These are phyloP conservation scores for Mus pahari DNA, from an alignment of 2,113 vertebrate genomes.

Conservation along the genomic window DNA sequence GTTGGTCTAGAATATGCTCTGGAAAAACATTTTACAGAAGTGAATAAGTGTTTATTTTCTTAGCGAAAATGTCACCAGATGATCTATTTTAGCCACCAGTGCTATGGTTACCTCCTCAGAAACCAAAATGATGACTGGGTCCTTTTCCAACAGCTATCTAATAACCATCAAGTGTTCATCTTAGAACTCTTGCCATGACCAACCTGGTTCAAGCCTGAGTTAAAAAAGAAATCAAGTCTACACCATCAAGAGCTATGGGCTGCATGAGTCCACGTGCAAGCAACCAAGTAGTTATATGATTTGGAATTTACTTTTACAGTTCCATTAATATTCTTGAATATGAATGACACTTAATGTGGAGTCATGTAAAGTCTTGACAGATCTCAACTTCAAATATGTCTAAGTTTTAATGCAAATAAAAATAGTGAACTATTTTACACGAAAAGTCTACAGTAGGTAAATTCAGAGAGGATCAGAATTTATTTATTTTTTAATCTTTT, in stretches of 20 bases:
- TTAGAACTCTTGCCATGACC: not conserved
- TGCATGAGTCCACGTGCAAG: not conserved
- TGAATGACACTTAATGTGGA: not conserved
- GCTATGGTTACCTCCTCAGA: constrained; percentile 47
- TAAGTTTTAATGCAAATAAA: not conserved
- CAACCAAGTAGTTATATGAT: not conserved
- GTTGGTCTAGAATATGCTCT: constrained; percentile 3
- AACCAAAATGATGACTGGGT: constrained; percentile 44
- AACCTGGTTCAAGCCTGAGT: not conserved
- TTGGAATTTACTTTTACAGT: constrained; percentile 21
- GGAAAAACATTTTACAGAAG: constrained; percentile 33
- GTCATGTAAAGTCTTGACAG: constrained; percentile 16
- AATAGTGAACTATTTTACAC: constrained; percentile 1
- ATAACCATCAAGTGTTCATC: not conserved
- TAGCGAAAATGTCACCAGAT: constrained; percentile 62
- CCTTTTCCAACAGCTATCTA: constrained; percentile 43
- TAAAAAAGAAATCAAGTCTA: constrained; percentile 32
- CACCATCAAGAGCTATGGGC: not conserved
- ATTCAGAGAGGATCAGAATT: not conserved
- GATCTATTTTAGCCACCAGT: constrained; percentile 59
- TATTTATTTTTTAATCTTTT: no score
- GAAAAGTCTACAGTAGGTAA: not conserved
- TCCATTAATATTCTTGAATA: not conserved
- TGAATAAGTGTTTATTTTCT: constrained; percentile 17
- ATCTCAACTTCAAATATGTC: constrained; percentile 26